Conservation (phyloP, 2,113 vertebrate genomes). For the Gallinago undulata region DNA sequence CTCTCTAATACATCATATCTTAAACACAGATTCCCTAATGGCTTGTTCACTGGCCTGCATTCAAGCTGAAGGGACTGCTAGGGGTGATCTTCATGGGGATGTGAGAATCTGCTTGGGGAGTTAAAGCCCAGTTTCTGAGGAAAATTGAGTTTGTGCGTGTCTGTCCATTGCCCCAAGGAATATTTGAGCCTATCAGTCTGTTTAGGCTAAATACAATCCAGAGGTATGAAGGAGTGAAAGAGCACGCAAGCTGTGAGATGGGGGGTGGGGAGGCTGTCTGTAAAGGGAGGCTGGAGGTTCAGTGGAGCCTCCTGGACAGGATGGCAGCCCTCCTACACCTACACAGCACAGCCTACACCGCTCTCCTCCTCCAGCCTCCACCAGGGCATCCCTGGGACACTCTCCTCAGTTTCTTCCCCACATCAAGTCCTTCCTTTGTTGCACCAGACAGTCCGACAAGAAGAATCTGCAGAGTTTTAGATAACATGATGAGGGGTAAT, state of each 20-base stretch:
- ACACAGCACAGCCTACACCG: not conserved
- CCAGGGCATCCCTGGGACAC: not conserved
- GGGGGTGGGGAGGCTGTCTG: not conserved
- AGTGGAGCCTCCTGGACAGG: not conserved
- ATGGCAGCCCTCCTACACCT: not conserved
- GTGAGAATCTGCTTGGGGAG: constrained; percentile 38
- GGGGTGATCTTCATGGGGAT: not conserved
- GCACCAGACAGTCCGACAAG: not conserved
- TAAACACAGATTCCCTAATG: constrained; percentile 29
- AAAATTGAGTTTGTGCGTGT: not conserved
- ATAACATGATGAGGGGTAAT: no score
- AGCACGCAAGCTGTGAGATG: not conserved
- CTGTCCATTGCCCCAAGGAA: not conserved
- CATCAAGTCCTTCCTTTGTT: not conserved
- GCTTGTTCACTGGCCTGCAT: not conserved
- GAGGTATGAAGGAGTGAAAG: not conserved
- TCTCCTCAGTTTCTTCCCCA: not conserved
- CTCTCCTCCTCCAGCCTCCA: not conserved
- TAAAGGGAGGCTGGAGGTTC: not conserved
- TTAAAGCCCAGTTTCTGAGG: not conserved
- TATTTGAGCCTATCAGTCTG: not conserved
- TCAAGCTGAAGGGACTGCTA: not conserved
- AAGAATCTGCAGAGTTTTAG: not conserved
- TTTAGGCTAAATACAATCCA: not conserved
- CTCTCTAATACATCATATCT: constrained; percentile 5